Conservation (phyloP, 2,113 vertebrate species). For the Ctenomys sociabilis region DNA sequence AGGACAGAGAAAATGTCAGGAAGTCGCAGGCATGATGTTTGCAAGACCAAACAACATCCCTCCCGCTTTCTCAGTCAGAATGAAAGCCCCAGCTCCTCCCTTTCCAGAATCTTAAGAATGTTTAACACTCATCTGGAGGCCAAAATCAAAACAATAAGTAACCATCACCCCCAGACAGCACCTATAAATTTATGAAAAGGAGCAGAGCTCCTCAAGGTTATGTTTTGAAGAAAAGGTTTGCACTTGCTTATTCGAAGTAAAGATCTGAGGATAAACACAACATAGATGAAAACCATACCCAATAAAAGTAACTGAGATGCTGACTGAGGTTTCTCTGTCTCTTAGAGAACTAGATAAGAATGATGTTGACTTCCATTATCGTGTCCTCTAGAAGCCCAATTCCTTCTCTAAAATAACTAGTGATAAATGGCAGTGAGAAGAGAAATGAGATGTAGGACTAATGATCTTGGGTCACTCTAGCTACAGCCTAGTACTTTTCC, state of each 20-base stretch:
- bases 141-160: background rate
- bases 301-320: background rate
- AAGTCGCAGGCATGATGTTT: background rate
- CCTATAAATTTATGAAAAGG: background rate
- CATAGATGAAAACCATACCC: background rate
- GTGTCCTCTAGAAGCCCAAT: background rate
- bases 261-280: background rate
- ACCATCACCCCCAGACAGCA: background rate
- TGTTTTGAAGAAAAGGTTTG: background rate
- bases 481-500: background rate
- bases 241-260: background rate
- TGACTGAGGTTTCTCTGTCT: background rate
- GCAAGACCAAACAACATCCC: background rate
- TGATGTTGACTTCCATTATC: background rate
- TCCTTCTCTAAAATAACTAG: background rate
- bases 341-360: background rate
- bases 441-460: fast-evolving
- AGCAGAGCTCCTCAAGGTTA: background rate
- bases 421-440: background rate
- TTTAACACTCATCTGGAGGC: background rate
- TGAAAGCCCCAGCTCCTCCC: no score
- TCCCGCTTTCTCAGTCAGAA: no score
- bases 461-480: background rate
- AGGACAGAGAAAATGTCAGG: background rate
- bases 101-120: background rate